Conservation (phyloP, 2,888 invertebrate species). For the Meliscaeva auricollis region DNA sequence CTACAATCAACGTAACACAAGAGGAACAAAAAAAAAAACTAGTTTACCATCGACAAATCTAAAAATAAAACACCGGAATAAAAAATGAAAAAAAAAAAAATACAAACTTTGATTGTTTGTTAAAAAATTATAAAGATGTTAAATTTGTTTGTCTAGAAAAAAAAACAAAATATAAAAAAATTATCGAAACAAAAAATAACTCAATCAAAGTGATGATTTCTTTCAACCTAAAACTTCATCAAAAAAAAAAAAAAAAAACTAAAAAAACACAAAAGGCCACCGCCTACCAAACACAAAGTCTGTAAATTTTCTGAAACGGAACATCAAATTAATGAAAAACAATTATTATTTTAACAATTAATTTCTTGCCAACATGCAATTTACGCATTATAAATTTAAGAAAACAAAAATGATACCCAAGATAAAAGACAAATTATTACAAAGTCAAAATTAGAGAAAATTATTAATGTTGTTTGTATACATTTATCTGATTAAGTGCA, state of each 20-base stretch:
- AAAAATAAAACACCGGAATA: constrained; percentile 31
- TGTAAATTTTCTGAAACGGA: constrained; percentile 1
- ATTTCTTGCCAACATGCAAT: constrained; percentile 41
- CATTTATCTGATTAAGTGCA: constrained; percentile 21
- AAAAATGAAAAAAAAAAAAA: background rate
- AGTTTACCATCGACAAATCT: constrained; percentile 35
- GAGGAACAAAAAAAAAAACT: constrained; percentile 30
- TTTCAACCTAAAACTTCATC: background rate
- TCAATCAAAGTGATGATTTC: background rate
- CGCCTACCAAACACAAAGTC: background rate
- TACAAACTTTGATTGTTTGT: background rate
- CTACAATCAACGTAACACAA: background rate
- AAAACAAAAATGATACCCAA: background rate
- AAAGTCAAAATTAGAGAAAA: constrained; percentile 30
- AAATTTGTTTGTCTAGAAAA: constrained; percentile 45
- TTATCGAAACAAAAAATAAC: background rate
- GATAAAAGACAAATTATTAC: background rate
- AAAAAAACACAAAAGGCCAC: too few relatives aligned
- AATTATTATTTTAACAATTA: constrained; percentile 1
- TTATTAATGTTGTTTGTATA: constrained; percentile 17
- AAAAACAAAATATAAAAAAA: background rate
- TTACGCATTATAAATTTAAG: constrained; percentile 25
- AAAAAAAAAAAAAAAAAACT: too few relatives aligned
- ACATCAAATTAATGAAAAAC: constrained; percentile 33
- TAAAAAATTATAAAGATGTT: constrained; percentile 18